Evolutionary conservation across 2,113 vertebrate genomes (phyloP), one percentile per base, ranked within the genome.

Genomic region (Bufo gargarizans): DNA sequence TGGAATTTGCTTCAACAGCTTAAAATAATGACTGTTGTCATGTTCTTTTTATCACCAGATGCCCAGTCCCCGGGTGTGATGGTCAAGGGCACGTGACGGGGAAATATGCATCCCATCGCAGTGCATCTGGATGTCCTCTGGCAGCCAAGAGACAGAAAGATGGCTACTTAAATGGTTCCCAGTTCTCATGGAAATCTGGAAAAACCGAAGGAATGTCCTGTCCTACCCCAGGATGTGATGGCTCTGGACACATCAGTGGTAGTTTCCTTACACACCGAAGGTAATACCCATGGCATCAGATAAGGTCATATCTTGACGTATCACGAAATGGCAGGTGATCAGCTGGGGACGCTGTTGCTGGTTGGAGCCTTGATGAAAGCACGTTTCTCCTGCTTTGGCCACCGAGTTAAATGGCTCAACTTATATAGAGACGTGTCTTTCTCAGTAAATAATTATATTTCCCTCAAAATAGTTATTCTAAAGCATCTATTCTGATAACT

Each of bases 181-280:
- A 99, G 94, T 99, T 99, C 95, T 98, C 98, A 6, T 99, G 98
- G 98, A 99, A 99, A 92, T 98, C 97, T 5, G 98, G 98, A 90
- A 99, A 99, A 94, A 97, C 98, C 3, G 98, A 99, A 93, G 98
- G 98, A 92, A 99, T 99, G 98, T 97, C 98, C 53, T 99, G 98
- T 91, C 98, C 98, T 84, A 99, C 98, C 0, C 98, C 98, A 0
- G 98, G 98, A 85, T 99, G 98, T 56, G 98, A 99, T 72, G 98
- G 98, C 79, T 99, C 98, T 1, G 98, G 98, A 80, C 98, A 99
- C 78, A 98, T 99, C 94, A 99, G 98, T 58, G 98, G 98, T 91
- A 99, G 98, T 93, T 99, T 99, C 93, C 96, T 99, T 90, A 99
- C 98, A 19, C 98, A 99, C 93, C 97, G 98, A 69, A 99, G 98